Conservation (phyloP, 2,888 invertebrate genomes). For the Piscicola geometra region DNA sequence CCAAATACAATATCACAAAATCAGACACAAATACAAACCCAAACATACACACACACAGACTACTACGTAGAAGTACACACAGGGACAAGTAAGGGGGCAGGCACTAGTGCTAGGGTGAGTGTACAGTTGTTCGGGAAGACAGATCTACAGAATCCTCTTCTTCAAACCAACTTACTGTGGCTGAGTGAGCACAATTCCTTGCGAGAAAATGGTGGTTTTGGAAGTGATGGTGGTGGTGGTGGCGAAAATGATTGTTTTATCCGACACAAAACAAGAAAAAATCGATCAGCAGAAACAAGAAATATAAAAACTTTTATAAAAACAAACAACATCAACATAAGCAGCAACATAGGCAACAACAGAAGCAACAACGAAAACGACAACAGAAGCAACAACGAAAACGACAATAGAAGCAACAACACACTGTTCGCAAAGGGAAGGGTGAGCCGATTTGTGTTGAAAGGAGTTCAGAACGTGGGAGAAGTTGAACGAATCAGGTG, state of each 20-base stretch:
- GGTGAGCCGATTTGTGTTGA: background rate
- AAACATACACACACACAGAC: too few species aligned
- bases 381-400: background rate
- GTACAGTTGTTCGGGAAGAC: slow-evolving; percentile 53
- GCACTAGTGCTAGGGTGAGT: slow-evolving; percentile 55
- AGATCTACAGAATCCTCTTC: too few species aligned
- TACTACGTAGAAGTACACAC: slow-evolving; percentile 55
- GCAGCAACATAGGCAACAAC: slow-evolving; percentile 38
- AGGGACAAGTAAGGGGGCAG: slow-evolving; percentile 50
- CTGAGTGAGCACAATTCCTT: slow-evolving; percentile 45
- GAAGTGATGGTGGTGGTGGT: slow-evolving; percentile 42
- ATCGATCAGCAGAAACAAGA: too few species aligned
- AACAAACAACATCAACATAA: slow-evolving; percentile 51
- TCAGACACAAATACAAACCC: too few species aligned
- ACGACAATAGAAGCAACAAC: background rate
- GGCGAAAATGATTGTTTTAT: too few species aligned
- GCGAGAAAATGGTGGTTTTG: background rate
- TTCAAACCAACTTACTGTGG: slow-evolving; percentile 49
- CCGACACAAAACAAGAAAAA: too few species aligned
- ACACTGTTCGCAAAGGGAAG: background rate
- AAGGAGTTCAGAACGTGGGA: background rate
- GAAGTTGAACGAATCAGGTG: background rate
- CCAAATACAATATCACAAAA: too few species aligned
- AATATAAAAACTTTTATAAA: too few species aligned
- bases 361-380: background rate